Base-by-base conservation (phyloP, 2,797 vertebrate genomes). In the Ctenopoma kingsleyae region DNA sequence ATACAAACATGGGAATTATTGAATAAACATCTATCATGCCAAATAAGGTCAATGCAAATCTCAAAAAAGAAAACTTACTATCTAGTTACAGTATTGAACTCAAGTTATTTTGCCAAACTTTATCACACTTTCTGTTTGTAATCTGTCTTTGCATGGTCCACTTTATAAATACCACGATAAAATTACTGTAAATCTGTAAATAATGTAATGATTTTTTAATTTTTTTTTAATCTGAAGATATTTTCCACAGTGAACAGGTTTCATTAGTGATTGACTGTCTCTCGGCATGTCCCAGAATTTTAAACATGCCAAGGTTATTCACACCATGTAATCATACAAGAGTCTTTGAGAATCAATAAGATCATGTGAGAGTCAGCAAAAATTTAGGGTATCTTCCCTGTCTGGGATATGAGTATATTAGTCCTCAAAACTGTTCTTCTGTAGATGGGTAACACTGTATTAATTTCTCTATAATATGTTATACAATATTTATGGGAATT, bases 291-390 rank as follows among this genome's bases (percentile, higher is more conserved):
- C 19, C 8, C 7, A 16, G 43, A 5, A 16, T 8, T 30, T 40
- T 4, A 58, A 52, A 47, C 20, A 2, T n/a, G 9, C 41, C 6
- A 12, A 9, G 30, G 20, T 20, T 41, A 16, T 46, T 43, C 15
- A 51, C 5, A 36, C 11, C 12, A 23, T 59, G 3, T 19, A 20
- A 13, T 20, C 8, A 1, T 6, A 7, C 4, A 6, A 23, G 0
- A 36, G 22, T 49, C 17, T 25, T 8, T 32, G 5, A 23, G 52
- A 16, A 35, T 38, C 30, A 19, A 49, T 27, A 9, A 22, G 20
- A 25, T 56, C 44, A 27, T 36, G 35, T 43, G 27, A 63, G n/a
- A 52, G n/a, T 49, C 41, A 25, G 11, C 25, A 59, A 4, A 43
- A 2, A 50, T 36, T 20, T 3, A 59, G 47, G 43, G 16, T 19